Conservation (phyloP, 2,113 vertebrate genomes). For the Triplophysa tibetana region DNA sequence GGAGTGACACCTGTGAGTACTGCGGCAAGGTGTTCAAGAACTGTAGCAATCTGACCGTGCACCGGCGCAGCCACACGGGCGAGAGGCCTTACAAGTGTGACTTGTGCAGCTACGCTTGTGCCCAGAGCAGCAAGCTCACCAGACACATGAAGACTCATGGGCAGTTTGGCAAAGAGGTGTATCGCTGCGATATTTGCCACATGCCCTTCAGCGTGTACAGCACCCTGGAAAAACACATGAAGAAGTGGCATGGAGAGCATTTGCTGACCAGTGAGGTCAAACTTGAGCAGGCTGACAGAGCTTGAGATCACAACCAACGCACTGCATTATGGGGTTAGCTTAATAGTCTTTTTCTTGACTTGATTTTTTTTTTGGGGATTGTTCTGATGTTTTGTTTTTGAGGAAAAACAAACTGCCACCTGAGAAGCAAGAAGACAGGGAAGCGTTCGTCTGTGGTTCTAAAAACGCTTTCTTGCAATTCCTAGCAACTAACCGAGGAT, state of each 20-base stretch:
- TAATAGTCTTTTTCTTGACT: slow-evolving; percentile 72
- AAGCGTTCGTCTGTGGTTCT: slow-evolving; percentile 73
- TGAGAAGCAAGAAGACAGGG: slow-evolving; percentile 80
- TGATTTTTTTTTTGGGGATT: slow-evolving; percentile 58
- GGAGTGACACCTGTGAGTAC: slow-evolving; percentile 98
- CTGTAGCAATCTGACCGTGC: slow-evolving; percentile 99
- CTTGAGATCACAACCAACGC: slow-evolving; percentile 70
- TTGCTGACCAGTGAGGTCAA: slow-evolving; percentile 99
- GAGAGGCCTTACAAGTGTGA: slow-evolving; percentile 99
- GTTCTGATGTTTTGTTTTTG: slow-evolving; percentile 69
- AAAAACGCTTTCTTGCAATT: slow-evolving; percentile 82
- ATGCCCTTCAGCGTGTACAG: slow-evolving; percentile 99
- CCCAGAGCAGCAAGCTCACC: slow-evolving; percentile 99
- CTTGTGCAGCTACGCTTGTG: slow-evolving; percentile 99
- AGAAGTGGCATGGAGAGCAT: slow-evolving; percentile 99
- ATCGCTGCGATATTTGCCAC: slow-evolving; percentile 99
- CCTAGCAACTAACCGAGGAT: slow-evolving; percentile 85
- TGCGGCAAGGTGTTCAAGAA: slow-evolving; percentile 99
- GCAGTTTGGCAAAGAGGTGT: slow-evolving; percentile 99
- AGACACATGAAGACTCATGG: slow-evolving; percentile 99
- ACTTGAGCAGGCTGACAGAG: slow-evolving; percentile 97
- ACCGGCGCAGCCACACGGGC: slow-evolving; percentile 98
- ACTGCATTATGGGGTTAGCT: slow-evolving; percentile 67
- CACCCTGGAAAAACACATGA: slow-evolving; percentile 99
- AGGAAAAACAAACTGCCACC: slow-evolving; percentile 83